Base-by-base conservation (phyloP, 1,140 invertebrate genomes). In the Drosophila melanica region DNA sequence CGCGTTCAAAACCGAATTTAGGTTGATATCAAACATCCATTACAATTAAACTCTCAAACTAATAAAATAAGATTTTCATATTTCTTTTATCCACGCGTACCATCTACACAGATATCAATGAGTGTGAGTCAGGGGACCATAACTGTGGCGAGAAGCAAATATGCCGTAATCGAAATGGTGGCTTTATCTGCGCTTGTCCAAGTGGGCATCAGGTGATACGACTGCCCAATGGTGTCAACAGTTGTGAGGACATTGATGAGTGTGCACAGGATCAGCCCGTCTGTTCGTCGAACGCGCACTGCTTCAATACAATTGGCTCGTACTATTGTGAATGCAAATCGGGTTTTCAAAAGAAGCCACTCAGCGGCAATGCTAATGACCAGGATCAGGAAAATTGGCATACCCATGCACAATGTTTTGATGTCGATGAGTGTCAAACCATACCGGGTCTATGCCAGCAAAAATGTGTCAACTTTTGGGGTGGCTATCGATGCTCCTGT, bases 171-270 rank as follows among this genome's bases (percentile, higher is more conserved):
- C 93, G 94, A 4, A 93, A 92, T 3, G 96, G 96, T 11, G 95
- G 95, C 3, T 97, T 96, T 80, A 92, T 94, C 0, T 97, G 97
- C 79, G 92, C 94, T 37, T 98, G 97, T 89, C 95, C 95, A 0
- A 68, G 90, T 0, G 97, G 97, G 6, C 94, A 95, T 81, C 92
- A 93, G 20, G 82, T 94, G 60, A 92, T 37, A 94, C 95, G 77
- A 94, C 96, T 81, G 6, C 4, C 47, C 0, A 57, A 69, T 20
- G 74, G 73, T 6, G 18, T 35, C 12, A 95, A 95, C 71, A 93
- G 94, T 3, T 98, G 98, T 92, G 94, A 96, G 57, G 98, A 99
- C 91, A 96, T 98, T 20, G 95, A 99, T 90, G 98, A 99, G 91
- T 99, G 98, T 66, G 86, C 90, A 35, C 92, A 71, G 27, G 65